phyloP scores from a whole-genome alignment of 2,888 invertebrate genomes.

The Pogonocherus hispidulus region DNA sequence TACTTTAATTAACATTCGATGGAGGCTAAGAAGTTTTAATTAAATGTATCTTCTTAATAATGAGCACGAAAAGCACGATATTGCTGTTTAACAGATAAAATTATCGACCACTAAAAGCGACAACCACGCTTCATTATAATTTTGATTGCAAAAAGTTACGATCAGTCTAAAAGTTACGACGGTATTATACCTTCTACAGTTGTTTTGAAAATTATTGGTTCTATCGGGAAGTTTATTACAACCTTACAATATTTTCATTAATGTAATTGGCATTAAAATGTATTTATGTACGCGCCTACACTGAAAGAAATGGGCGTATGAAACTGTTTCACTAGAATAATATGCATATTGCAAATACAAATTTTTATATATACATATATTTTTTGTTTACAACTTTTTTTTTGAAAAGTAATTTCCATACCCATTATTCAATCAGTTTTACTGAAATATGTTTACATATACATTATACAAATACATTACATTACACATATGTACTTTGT shows the following conservation, averaged over 20 bases:
- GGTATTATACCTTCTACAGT: not conserved
- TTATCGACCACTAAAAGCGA: conserved; percentile 29
- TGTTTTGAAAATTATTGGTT: not conserved
- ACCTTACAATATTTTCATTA: not conserved
- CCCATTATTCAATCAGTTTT: no score
- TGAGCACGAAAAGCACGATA: conserved; percentile 48
- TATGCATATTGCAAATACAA: no score
- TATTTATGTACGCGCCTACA: no score
- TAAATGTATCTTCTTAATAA: conserved; percentile 57
- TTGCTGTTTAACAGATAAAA: conserved; percentile 34
- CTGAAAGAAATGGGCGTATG: no score
- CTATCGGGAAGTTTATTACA: not conserved
- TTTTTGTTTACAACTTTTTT: no score
- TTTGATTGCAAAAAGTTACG: conserved; percentile 12
- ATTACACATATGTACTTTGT: no score
- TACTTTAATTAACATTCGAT: conserved; percentile 60
- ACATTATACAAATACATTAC: no score
- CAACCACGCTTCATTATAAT: conserved; percentile 17
- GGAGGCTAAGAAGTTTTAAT: conserved; percentile 57
- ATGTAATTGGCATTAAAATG: not conserved
- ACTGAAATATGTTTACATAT: no score
- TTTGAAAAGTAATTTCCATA: no score
- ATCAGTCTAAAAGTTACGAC: not conserved
- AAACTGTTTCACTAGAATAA: no score
- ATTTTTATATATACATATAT: no score